Conservation (phyloP, 1,140 invertebrate species). For the Glomeris maerens region DNA sequence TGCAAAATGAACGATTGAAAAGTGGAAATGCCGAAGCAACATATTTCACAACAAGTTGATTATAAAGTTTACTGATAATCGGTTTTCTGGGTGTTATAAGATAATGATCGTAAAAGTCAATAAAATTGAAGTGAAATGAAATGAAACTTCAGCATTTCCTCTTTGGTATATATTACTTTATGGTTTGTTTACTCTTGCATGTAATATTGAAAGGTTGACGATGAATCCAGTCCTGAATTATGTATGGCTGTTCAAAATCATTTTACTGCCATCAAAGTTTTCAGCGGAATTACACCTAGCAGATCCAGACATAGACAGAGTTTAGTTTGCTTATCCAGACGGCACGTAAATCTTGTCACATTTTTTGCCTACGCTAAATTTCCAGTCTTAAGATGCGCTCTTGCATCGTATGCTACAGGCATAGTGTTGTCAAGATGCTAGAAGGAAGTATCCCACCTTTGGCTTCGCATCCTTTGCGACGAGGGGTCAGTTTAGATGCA, state of each 20-base stretch:
- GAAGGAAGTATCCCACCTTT: constrained; percentile 28
- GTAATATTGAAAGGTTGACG: constrained; percentile 47
- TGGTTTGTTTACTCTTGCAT: too few relatives aligned
- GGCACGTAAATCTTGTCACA: constrained; percentile 31
- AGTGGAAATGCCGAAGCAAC: too few relatives aligned
- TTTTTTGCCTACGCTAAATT: constrained; percentile 7
- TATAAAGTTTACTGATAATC: too few relatives aligned
- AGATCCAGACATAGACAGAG: constrained; percentile 67
- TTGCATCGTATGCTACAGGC: constrained; percentile 32
- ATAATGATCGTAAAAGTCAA: too few relatives aligned
- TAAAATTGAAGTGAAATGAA: too few relatives aligned
- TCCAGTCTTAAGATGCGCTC: too few relatives aligned
- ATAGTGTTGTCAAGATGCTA: constrained; percentile 58
- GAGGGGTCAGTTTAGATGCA: constrained; percentile 43
- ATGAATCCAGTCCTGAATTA: constrained; percentile 66
- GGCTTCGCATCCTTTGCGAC: constrained; percentile 34
- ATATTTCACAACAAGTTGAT: too few relatives aligned
- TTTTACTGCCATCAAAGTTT: constrained; percentile 67
- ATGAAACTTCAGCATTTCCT: too few relatives aligned
- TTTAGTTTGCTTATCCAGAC: constrained; percentile 57
- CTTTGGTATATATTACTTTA: too few relatives aligned
- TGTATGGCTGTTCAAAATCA: constrained; percentile 72
- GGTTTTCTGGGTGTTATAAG: too few relatives aligned
- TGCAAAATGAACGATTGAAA: too few relatives aligned
- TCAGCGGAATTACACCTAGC: constrained; percentile 48